Evolutionary conservation across 2,797 vertebrate genomes (phyloP).

Genomic region (Telmatherina bonti): DNA sequence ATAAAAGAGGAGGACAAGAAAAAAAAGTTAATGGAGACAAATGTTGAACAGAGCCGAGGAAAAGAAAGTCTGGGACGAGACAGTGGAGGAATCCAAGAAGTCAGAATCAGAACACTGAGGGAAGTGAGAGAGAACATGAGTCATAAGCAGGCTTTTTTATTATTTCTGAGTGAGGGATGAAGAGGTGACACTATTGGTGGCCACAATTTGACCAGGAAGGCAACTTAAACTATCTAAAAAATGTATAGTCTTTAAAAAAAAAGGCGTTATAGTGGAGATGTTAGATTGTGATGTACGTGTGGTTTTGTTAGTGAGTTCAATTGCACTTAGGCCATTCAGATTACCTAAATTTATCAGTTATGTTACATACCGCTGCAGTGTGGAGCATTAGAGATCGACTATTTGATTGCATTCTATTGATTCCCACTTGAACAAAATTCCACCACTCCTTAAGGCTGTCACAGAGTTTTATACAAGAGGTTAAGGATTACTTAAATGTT

Average conservation of each 20-base stretch:
- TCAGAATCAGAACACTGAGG: slow-evolving; percentile 1
- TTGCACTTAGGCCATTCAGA: neutral
- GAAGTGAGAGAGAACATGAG: neutral
- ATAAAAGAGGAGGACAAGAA: slow-evolving; percentile 24
- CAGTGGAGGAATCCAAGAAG: neutral
- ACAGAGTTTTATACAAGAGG: slow-evolving; percentile 42
- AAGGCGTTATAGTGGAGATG: too few relatives aligned
- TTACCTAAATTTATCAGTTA: slow-evolving; percentile 43
- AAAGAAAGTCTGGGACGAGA: neutral
- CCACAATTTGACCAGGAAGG: neutral
- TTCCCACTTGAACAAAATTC: slow-evolving; percentile 66
- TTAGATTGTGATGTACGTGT: too few relatives aligned
- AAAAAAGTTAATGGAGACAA: slow-evolving; percentile 51
- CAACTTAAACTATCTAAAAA: neutral
- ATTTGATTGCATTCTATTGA: slow-evolving; percentile 65
- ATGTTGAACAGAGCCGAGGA: slow-evolving; percentile 22
- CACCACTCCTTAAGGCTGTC: slow-evolving; percentile 46
- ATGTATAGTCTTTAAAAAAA: too few relatives aligned
- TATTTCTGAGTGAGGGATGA: slow-evolving; percentile 1
- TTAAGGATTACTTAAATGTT: slow-evolving; percentile 39
- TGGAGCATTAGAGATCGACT: slow-evolving; percentile 32
- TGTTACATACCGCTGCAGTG: slow-evolving; percentile 35
- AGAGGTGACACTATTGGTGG: neutral
- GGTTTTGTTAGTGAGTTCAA: slow-evolving; percentile 5
- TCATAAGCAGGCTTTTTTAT: neutral